Base-by-base conservation (phyloP, 1,140 invertebrate genomes). In the Melipona quadrifasciata region DNA sequence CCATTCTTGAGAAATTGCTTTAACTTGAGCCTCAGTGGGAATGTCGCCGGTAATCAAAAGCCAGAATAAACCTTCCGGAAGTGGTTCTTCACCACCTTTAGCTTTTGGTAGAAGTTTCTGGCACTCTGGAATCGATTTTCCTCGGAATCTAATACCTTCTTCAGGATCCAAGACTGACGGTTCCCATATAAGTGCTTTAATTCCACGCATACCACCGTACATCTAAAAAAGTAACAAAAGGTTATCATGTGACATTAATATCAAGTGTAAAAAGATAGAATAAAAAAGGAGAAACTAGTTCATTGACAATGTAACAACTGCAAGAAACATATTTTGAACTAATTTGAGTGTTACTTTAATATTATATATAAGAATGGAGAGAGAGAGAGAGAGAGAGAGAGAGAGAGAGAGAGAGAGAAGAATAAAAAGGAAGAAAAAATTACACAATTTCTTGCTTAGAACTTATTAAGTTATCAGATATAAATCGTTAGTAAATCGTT, bases 181-280 rank as follows among this genome's bases (percentile, higher is more conserved):
- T 95, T 99, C 99, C 93, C 97, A 98, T 0, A 99, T 98, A 64
- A 99, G 95, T 86, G 98, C 98, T 93, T 98, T 98, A 94, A 99
- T 99, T 34, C 98, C 98, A 92, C 99, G 96, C 99, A 99, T 99
- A 81, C 99, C 99, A 91, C 99, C 99, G 95, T 99, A 99, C 96
- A 99, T 98, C 98, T 98, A 21, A n/a, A 78, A n/a, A 64, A 21
- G 65, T 51, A 61, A 53, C 1, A 0, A 53, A 55, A 55, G n/a
- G 17, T 76, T 24, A 58, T 68, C 27, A 0, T 4, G 11, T 14
- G 8, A 8, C 55, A 24, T 39, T 51, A 68, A 39, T 17, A 17
- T 55, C 6, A 57, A 21, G 21, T 14, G 31, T 17, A 34, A 17
- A 78, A 31, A 51, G n/a, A 11, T 24, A 11, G 10, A 21, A 68